phyloP scores from a whole-genome alignment of 2,797 vertebrate species.

The Ambastaia sidthimunki region DNA sequence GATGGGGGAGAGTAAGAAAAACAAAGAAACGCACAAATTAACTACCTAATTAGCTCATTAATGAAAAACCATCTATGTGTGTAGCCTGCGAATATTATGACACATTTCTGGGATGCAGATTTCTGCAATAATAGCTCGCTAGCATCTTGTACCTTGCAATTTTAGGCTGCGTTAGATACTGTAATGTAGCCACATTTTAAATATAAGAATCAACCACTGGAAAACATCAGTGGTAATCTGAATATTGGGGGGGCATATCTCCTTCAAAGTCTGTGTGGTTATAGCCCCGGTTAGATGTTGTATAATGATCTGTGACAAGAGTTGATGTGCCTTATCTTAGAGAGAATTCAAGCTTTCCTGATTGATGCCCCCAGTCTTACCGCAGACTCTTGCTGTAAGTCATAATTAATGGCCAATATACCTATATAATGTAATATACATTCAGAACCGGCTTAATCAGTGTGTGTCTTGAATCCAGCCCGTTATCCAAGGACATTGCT shows the following conservation, averaged over 20 bases:
- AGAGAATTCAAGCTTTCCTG: slow-evolving; percentile 70
- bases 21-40: slow-evolving; percentile 45
- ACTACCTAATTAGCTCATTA: slow-evolving; percentile 60
- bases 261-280: slow-evolving; percentile 6
- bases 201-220: slow-evolving; percentile 15
- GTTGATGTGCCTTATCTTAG: slow-evolving; percentile 45
- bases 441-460: neutral
- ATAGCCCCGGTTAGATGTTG: slow-evolving; percentile 10
- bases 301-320: slow-evolving; percentile 42
- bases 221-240: neutral
- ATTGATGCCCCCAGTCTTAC: slow-evolving; percentile 71
- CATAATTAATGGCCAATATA: slow-evolving; percentile 67
- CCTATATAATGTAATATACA: neutral
- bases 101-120: slow-evolving; percentile 26
- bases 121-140: slow-evolving; percentile 4
- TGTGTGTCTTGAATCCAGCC: neutral
- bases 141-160: slow-evolving; percentile 13
- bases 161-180: slow-evolving; percentile 17
- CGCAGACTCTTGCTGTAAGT: slow-evolving; percentile 65
- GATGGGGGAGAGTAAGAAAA: slow-evolving; percentile 19
- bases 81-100: slow-evolving; percentile 25
- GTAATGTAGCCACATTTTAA: neutral
- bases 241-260: neutral
- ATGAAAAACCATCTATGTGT: slow-evolving; percentile 14
- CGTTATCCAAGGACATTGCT: neutral